Evolutionary conservation across 2,888 invertebrate species (phyloP).

Genomic region (Drosophila paranaensis): DNA sequence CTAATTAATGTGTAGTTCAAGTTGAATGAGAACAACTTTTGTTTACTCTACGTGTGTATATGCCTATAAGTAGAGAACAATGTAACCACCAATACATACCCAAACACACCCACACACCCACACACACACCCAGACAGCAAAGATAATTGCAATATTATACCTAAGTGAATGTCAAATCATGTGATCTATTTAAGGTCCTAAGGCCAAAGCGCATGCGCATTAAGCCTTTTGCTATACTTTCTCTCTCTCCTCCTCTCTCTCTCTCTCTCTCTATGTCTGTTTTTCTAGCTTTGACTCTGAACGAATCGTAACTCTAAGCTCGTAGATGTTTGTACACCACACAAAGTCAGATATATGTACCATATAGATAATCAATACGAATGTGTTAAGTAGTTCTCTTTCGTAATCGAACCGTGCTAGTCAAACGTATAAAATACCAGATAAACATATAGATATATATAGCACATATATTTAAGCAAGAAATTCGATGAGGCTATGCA

Average conservation of each 20-base stretch:
- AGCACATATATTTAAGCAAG: conserved; percentile 34
- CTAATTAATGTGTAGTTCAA: conserved; percentile 28
- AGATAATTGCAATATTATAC: conserved; percentile 72
- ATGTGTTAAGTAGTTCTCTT: conserved; percentile 42
- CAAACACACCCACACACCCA: conserved; percentile 13
- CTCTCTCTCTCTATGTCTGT: not conserved
- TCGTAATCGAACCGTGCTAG: conserved; percentile 63
- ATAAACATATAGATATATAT: conserved; percentile 17
- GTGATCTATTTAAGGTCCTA: conserved; percentile 84
- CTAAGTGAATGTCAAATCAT: conserved; percentile 84
- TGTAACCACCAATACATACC: conserved; percentile 7
- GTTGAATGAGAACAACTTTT: conserved; percentile 26
- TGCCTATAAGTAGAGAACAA: conserved; percentile 48
- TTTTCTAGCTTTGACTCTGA: conserved; percentile 30
- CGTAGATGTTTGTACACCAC: conserved; percentile 40
- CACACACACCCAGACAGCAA: conserved; percentile 49
- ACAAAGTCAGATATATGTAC: conserved; percentile 27
- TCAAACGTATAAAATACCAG: conserved; percentile 58
- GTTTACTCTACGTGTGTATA: conserved; percentile 57
- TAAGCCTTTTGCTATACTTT: conserved; percentile 64
- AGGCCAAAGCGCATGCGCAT: conserved; percentile 57
- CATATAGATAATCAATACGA: conserved; percentile 30
- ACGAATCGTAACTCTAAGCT: conserved; percentile 53
- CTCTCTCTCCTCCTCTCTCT: conserved; percentile 10
- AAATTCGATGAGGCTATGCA: conserved; percentile 59